Percentiles rank a stretch among this genome's conserved stretches.
Evolutionary conservation across 2,797 vertebrate species (phyloP).

Genomic region (Prionace glauca): DNA sequence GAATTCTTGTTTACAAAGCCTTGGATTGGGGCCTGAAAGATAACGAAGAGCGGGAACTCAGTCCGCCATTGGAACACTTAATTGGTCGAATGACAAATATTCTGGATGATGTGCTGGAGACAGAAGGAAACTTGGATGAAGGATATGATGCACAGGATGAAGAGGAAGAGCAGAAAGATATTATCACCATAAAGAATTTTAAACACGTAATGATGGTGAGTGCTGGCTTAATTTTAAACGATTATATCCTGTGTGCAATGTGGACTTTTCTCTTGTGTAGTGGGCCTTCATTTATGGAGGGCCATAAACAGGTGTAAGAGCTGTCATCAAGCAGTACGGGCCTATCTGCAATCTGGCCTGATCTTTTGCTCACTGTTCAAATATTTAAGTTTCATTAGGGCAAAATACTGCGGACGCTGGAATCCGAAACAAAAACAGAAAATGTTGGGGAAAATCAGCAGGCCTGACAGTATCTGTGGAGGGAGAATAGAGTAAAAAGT

Average conservation of each 20-base stretch:
- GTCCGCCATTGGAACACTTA: conserved; percentile 86
- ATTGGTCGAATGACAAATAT: conserved; percentile 94
- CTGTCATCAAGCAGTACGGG: neutral
- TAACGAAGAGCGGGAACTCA: conserved; percentile 90
- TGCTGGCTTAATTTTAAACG: conserved; percentile 1
- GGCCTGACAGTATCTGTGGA: no score
- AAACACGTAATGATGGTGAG: conserved; percentile 84
- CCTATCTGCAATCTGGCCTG: neutral
- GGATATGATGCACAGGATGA: conserved; percentile 90
- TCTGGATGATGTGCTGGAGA: conserved; percentile 57
- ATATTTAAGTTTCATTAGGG: neutral
- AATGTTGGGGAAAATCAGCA: no score
- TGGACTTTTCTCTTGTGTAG: neutral
- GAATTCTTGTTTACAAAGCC: conserved; percentile 96
- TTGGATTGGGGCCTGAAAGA: conserved; percentile 96
- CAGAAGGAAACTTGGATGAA: conserved; percentile 73
- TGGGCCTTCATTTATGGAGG: neutral
- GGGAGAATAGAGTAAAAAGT: no score
- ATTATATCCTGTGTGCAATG: neutral
- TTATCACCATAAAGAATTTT: conserved; percentile 66
- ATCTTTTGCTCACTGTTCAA: neutral
- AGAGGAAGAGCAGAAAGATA: conserved; percentile 66
- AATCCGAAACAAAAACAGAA: no score
- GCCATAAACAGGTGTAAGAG: neutral
- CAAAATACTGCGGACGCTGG: no score